A percentile compares a stretch with the other conserved stretches of the same genome.
phyloP scores from a whole-genome alignment of 2,113 vertebrate species.

The Fulmarus glacialis region DNA sequence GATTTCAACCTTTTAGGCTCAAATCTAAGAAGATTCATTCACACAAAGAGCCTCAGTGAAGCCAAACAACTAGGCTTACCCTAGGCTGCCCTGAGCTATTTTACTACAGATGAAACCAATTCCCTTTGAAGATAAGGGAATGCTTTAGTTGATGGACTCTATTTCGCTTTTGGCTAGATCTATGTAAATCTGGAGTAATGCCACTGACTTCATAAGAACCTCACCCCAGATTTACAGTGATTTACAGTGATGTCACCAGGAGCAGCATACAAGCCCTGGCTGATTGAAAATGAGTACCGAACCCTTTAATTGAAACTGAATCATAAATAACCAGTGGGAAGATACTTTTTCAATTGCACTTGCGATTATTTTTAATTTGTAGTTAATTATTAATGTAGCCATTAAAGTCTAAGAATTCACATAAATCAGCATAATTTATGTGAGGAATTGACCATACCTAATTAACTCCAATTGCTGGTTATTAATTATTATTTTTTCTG shows the following conservation, averaged over 20 bases:
- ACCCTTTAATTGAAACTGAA: background rate
- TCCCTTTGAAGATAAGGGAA: constrained; percentile 43
- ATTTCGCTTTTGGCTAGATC: constrained; percentile 16
- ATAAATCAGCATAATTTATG: constrained; percentile 25
- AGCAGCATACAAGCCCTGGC: background rate
- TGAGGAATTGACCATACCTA: background rate
- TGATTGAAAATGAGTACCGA: background rate
- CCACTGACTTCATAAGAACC: background rate
- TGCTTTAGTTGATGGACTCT: background rate
- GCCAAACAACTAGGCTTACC: constrained; percentile 10
- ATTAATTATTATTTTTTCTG: background rate
- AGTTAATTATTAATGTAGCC: constrained; percentile 21
- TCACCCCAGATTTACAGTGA: constrained; percentile 18
- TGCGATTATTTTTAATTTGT: constrained; percentile 25
- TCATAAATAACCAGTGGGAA: background rate
- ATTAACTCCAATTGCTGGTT: background rate
- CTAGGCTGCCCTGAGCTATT: constrained; percentile 6
- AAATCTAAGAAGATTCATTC: background rate
- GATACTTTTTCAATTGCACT: background rate
- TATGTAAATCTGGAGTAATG: constrained; percentile 27
- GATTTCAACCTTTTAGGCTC: background rate
- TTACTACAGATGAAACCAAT: constrained; percentile 41
- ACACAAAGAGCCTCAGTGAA: background rate
- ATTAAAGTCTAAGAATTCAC: constrained; percentile 7
- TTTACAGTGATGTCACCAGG: constrained; percentile 31